Percentiles rank a stretch among this genome's conserved stretches.
Conservation (phyloP, 2,888 invertebrate species). For the Nephrotoma guestfalica region DNA sequence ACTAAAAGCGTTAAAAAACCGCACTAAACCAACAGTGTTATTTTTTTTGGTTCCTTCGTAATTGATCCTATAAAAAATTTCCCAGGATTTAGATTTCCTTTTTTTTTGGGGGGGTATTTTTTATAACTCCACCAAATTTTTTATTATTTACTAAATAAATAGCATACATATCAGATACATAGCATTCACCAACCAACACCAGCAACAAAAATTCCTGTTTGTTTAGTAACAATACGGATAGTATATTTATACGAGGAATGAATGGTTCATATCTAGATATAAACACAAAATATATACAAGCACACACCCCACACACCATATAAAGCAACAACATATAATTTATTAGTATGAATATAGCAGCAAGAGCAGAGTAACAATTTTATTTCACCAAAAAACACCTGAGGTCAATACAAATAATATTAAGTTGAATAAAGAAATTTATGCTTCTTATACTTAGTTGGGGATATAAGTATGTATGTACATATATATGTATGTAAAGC, state of each 20-base stretch:
- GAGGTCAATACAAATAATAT: conserved; percentile 3
- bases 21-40: neutral
- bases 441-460: neutral
- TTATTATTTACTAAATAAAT: neutral
- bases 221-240: neutral
- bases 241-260: neutral
- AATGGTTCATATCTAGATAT: neutral
- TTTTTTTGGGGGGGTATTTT: neutral
- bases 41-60: neutral
- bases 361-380: neutral
- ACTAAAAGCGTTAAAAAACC: neutral
- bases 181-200: neutral
- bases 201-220: neutral
- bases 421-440: neutral
- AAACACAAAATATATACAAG: neutral
- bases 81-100: neutral
- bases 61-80: neutral
- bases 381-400: conserved; percentile 1
- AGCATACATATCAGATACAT: neutral
- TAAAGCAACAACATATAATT: neutral
- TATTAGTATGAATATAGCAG: neutral
- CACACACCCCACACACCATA: neutral
- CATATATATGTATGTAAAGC: too few relatives aligned
- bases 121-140: neutral
- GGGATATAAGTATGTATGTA: neutral